Evolutionary conservation across 2,888 invertebrate genomes (phyloP), one percentile per base, ranked within the genome.

Genomic region (Emmelina monodactyla): DNA sequence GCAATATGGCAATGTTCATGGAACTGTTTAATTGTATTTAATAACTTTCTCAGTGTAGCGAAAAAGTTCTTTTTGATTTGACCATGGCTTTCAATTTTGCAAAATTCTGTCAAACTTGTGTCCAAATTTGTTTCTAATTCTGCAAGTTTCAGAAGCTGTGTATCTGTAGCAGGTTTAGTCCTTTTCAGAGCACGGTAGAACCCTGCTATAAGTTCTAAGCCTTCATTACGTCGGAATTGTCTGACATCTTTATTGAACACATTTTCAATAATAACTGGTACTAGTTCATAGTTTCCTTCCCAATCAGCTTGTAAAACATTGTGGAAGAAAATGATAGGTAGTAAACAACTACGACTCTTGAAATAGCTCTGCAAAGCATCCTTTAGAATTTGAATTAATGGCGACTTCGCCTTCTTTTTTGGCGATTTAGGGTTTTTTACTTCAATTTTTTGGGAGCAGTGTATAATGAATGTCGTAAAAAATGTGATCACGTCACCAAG

Each of bases 201-300:
- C 2, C 84, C 70, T n/a, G 75, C 68, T 31, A 89, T 55, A 38
- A 90, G 63, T 50, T 88, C 87, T 1, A 88, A 50, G 0, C 87
- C 87, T 65, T 89, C 89, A 41, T 82, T 85, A 29, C 86, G 82
- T 14, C 87, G 76, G 50, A 85, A 89, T 16, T 85, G 84, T 40
- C 88, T 76, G 2, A 88, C 82, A 13, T 80, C 76, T 12, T 66
- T 58, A 35, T 82, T 79, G 40, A 89, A 86, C 34, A 85, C 73
- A 50, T 83, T 84, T 14, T 83, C 70, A n/a, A 84, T 68, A 33
- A 89, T 55, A 33, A 82, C 52, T 0, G 82, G 78, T 2, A 84
- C 71, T 32, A 91, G 66, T 30, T 75, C 62, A 62, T 84, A 85
- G 45, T 82, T 85, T 3, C 86, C 87, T 25, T 69, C 66, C 89